phyloP scores from a whole-genome alignment of 2,113 vertebrate species.

The Tinamus guttatus region DNA sequence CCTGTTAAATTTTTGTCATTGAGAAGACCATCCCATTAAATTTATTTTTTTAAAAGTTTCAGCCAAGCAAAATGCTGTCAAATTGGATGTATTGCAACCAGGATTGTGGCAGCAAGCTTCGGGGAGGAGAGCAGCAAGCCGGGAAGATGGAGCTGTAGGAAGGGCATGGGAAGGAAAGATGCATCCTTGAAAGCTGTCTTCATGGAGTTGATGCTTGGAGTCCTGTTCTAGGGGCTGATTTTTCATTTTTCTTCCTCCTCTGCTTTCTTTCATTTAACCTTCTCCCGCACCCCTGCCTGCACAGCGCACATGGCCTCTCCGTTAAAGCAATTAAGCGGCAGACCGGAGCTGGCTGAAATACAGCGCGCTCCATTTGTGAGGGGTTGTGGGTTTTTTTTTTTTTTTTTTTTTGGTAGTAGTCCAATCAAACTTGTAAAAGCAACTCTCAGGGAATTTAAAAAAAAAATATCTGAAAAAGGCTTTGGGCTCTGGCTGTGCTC shows the following conservation, averaged over 20 bases:
- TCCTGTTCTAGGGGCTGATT: not conserved
- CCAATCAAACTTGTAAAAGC: conserved; percentile 61
- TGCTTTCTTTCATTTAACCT: conserved; percentile 42
- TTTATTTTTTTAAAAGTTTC: not conserved
- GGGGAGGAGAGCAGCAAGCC: not conserved
- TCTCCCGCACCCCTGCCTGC: conserved; percentile 2
- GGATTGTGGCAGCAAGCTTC: not conserved
- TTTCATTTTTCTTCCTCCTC: not conserved
- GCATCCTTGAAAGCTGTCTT: conserved; percentile 9
- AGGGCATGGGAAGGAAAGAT: not conserved
- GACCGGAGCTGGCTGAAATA: conserved; percentile 60
- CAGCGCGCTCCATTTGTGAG: conserved; percentile 26
- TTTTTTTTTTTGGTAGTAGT: not conserved
- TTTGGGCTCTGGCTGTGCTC: not conserved
- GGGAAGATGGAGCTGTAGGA: not conserved
- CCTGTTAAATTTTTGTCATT: not conserved
- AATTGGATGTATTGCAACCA: not conserved
- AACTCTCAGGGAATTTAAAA: conserved; percentile 9
- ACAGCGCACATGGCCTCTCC: conserved; percentile 55
- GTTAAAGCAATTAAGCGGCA: conserved; percentile 56
- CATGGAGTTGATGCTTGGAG: not conserved
- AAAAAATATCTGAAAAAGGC: not conserved
- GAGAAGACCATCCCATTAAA: not conserved
- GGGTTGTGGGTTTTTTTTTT: not conserved
- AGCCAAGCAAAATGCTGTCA: not conserved